Evolutionary conservation across 1,140 invertebrate genomes (phyloP), one percentile per base, ranked within the genome.

Genomic region (Patella vulgata): DNA sequence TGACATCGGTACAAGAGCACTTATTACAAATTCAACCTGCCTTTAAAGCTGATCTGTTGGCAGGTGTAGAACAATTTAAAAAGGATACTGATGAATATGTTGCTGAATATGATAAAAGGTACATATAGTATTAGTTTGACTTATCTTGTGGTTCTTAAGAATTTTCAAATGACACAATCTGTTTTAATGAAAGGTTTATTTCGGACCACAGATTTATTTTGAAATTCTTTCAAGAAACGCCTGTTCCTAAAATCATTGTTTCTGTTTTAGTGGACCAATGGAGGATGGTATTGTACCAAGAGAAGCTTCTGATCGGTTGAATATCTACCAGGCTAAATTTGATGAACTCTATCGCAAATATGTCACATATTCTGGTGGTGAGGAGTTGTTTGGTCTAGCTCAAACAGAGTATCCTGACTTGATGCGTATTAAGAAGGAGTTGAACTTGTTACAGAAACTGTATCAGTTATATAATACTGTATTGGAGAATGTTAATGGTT

Each of bases 391-490:
- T 85, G 95, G 96, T 5, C 84, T 96, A 52, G 90, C 92, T 9
- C 90, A 90, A 52, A 95, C 94, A 1, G 94, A 97, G 81, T 97
- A 97, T 80, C 93, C 93, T 0, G 93, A 96, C 77, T 85, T 98
- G 54, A 92, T 91, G 25, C 92, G 95, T 74, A 97, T 98, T 60
- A 89, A 74, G 40, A 97, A 97, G 81, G 96, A 98, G 82, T 84
- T 99, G 23, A 97, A 97, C 84, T 85, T 98, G 12, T 85, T 98
- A 3, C 96, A 98, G 84, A 98, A 98, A 79, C 85, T 99, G 0
- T 98, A 98, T 74, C 94, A 95, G 82, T 85, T 98, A 0, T 99
- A 98, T 80, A 98, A 98, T 80, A 93, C 97, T 74, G 96, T 98
- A 0, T 94, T 98, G 59, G 95, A 98, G 78, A 88, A 93, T 66